A percentile compares a stretch with the other conserved stretches of the same genome.
These are phyloP conservation scores for Lycocorax pyrrhopterus DNA, from an alignment of 2,113 vertebrate species.

Conservation along the genomic window DNA sequence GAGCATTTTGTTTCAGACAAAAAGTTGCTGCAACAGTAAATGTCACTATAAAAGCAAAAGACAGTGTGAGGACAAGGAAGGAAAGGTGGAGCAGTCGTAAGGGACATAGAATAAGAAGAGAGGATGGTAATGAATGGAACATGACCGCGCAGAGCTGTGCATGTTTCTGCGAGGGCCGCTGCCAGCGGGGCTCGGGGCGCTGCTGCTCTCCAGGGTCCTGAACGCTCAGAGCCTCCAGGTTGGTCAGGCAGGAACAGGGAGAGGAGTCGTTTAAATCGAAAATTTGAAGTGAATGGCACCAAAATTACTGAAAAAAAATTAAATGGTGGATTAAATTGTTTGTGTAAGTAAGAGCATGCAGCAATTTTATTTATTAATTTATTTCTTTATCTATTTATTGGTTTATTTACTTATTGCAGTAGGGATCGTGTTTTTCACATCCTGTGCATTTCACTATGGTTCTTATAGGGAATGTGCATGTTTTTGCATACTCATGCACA, in stretches of 20 bases:
- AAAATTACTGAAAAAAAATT: too few species aligned
- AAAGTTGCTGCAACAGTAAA: background rate
- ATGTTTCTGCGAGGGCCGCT: fast-evolving
- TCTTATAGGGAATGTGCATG: background rate
- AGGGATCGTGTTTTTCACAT: background rate
- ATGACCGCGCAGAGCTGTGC: fast-evolving
- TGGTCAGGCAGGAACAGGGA: fast-evolving
- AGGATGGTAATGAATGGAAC: fast-evolving
- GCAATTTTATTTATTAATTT: background rate
- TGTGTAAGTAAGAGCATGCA: fast-evolving
- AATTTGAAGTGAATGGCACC: background rate
- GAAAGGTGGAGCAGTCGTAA: background rate
- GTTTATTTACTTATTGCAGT: background rate
- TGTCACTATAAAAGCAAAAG: background rate
- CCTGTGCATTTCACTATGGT: background rate
- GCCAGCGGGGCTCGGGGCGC: background rate
- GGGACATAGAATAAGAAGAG: fast-evolving
- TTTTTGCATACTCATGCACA: background rate
- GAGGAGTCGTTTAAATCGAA: fast-evolving
- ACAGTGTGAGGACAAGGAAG: background rate
- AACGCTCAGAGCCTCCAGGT: fast-evolving
- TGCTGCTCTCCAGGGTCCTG: conserved; percentile 61
- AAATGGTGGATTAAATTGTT: background rate
- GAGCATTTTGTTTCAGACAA: background rate
- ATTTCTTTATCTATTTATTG: background rate